phyloP scores from a whole-genome alignment of 2,888 invertebrate species.

The Drosophila emarginata region DNA sequence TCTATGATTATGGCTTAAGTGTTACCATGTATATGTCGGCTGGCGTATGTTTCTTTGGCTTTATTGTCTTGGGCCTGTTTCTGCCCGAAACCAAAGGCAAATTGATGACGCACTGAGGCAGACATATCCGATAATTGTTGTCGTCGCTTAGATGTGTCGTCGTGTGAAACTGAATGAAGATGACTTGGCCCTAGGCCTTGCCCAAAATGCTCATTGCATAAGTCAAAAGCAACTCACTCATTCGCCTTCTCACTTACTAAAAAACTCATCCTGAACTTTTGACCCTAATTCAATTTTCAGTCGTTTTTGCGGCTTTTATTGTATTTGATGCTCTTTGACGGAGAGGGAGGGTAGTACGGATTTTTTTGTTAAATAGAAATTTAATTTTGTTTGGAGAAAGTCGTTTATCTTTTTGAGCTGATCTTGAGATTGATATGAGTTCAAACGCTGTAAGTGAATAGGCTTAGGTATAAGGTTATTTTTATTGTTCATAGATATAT shows the following conservation, averaged over 20 bases:
- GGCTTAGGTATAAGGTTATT: slow-evolving; percentile 10
- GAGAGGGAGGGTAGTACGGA: not conserved
- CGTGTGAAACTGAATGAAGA: slow-evolving; percentile 49
- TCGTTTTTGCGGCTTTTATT: slow-evolving; percentile 28
- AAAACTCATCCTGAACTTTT: slow-evolving; percentile 68
- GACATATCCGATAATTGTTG: slow-evolving; percentile 16
- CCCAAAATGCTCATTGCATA: slow-evolving; percentile 61
- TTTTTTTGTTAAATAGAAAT: slow-evolving; percentile 33
- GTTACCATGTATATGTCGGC: slow-evolving; percentile 74
- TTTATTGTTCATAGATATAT: slow-evolving; percentile 2
- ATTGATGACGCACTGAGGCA: slow-evolving; percentile 63
- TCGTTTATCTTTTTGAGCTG: slow-evolving; percentile 23
- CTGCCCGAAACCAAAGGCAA: slow-evolving; percentile 80
- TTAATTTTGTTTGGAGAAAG: slow-evolving; percentile 41
- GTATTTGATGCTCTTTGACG: not conserved
- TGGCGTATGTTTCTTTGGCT: slow-evolving; percentile 62
- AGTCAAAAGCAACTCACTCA: slow-evolving; percentile 34
- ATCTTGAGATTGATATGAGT: slow-evolving; percentile 45
- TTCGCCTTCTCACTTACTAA: slow-evolving; percentile 9
- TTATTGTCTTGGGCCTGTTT: slow-evolving; percentile 67
- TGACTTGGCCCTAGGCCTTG: slow-evolving; percentile 48
- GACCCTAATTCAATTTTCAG: slow-evolving; percentile 66
- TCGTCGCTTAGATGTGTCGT: slow-evolving; percentile 20
- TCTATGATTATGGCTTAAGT: slow-evolving; percentile 64
- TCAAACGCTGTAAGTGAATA: slow-evolving; percentile 30